Percentiles rank a stretch among this genome's conserved stretches.
Conservation (phyloP, 2,113 vertebrate genomes). For the Struthidea cinerea region DNA sequence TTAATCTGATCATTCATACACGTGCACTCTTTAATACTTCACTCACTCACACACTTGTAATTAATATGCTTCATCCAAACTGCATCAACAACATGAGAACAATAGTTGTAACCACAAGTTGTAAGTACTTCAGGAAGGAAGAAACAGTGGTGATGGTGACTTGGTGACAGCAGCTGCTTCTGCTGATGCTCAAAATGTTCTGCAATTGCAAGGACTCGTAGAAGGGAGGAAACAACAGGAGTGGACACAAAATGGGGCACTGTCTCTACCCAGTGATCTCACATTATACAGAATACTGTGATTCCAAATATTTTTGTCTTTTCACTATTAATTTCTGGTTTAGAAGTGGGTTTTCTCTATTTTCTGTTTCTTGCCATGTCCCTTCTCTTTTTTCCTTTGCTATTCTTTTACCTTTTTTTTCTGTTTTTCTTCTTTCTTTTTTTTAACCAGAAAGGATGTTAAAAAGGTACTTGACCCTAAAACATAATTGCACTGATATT, state of each 20-base stretch:
- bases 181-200: neutral
- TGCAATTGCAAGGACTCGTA: neutral
- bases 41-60: neutral
- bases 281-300: neutral
- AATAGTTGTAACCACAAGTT: neutral
- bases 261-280: neutral
- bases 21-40: neutral
- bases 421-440: accelerated
- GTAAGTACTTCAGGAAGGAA: neutral
- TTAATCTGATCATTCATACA: neutral
- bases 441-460: neutral
- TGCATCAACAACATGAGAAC: neutral
- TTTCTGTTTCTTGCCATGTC: neutral
- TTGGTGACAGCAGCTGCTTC: neutral
- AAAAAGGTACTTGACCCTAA: conserved; percentile 18
- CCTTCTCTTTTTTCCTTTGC: neutral
- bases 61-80: neutral
- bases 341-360: neutral
- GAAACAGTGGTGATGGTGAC: neutral
- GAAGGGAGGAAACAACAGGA: neutral
- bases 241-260: neutral
- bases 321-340: neutral
- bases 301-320: neutral
- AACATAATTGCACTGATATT: neutral
- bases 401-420: neutral